phyloP scores from a whole-genome alignment of 2,113 vertebrate genomes.

The Puffinus mauretanicus region DNA sequence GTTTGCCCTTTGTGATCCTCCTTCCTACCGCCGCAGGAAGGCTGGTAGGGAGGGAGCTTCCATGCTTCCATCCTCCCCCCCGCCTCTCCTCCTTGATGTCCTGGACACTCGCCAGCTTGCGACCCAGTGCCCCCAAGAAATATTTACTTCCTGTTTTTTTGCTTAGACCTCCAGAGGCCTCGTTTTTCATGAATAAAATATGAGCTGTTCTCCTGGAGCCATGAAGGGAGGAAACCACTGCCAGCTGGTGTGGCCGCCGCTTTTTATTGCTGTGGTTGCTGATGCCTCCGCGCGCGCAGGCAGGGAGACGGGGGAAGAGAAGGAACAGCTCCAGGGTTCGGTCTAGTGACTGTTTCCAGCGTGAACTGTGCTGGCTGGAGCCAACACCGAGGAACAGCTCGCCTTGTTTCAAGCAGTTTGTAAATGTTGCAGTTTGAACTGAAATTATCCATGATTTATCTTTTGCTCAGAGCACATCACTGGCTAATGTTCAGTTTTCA shows the following conservation, averaged over 20 bases:
- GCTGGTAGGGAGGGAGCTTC: neutral
- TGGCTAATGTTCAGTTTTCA: neutral
- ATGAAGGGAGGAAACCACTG: conserved; percentile 44
- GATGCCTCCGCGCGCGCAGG: conserved; percentile 24
- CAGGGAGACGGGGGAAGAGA: neutral
- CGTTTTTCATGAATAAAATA: conserved; percentile 75
- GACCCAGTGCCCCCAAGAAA: conserved; percentile 27
- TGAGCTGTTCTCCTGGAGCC: conserved; percentile 56
- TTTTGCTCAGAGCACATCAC: neutral
- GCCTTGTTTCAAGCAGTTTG: neutral
- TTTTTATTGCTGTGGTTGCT: conserved; percentile 66
- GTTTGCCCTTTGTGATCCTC: neutral
- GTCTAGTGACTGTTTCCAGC: neutral
- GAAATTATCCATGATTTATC: neutral
- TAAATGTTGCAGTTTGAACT: neutral
- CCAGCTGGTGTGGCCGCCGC: conserved; percentile 55
- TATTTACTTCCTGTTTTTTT: conserved; percentile 71
- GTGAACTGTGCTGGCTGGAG: neutral
- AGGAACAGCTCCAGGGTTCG: neutral
- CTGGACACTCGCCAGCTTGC: neutral
- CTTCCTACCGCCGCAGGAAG: neutral
- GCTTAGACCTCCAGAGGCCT: conserved; percentile 45
- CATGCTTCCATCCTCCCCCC: neutral
- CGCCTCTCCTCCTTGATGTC: neutral
- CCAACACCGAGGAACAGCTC: neutral